Base-by-base conservation (phyloP, 2,797 vertebrate genomes). In the Ctenopoma kingsleyae region DNA sequence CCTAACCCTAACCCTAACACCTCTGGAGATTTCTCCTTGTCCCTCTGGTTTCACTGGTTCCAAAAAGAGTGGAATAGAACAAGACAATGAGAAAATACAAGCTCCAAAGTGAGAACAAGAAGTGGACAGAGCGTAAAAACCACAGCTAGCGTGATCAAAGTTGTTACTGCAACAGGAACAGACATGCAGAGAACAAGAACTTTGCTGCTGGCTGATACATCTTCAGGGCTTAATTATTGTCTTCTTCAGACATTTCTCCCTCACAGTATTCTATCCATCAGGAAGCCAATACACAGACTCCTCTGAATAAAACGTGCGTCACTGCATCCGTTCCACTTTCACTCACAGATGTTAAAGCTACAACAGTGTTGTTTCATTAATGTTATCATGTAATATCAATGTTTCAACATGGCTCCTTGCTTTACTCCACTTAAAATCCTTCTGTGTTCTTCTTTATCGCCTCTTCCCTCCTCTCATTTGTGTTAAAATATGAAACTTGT, bases 221-320 rank as follows among this genome's bases (percentile, higher is more conserved):
- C 78, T 76, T 51, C 57, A 40, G 56, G 76, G 80, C 75, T 87
- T 91, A 88, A 89, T 91, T 88, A 80, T 74, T 68, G 67, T 78
- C 64, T 84, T 87, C 76, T 82, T 82, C 73, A 69, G 48, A 67
- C 50, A 12, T 72, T 53, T 70, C 59, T 65, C 38, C 74, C 47
- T 44, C 41, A 17, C 16, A 46, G 56, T 69, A 23, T 66, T 76
- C 30, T 15, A 20, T 58, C 74, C 55, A 68, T 74, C 67, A 51
- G 13, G 40, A 60, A 54, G 53, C 41, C 1, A 1, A 32, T 3
- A 48, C 78, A 17, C 47, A 48, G 69, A 59, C 69, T 5, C 35
- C 54, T 54, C 19, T 3, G 5, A n/a, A 40, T 10, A 11, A 38
- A 57, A 13, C 36, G 0, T 4, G 0, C 6, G 8, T 50, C 15